Percentiles rank a stretch among this genome's conserved stretches.
Evolutionary conservation across 2,113 vertebrate genomes (phyloP).

Genomic region (Alectura lathami): DNA sequence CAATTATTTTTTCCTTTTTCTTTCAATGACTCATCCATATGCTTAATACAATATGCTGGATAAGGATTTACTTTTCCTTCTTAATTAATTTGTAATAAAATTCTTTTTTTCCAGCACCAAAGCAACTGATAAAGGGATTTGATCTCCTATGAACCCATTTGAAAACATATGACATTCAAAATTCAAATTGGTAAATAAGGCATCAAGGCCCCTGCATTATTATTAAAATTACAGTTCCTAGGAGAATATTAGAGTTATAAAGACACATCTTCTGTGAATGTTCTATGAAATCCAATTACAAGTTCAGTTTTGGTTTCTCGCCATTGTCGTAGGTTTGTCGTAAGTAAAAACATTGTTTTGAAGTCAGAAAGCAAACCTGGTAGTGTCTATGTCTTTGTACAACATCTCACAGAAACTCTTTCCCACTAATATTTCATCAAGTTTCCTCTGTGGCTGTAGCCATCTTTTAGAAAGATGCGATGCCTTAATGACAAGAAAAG

Average conservation of each 20-base stretch:
- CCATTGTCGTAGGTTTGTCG: neutral
- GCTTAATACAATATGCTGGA: neutral
- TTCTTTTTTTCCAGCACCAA: conserved; percentile 16
- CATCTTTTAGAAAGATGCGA: neutral
- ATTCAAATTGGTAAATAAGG: neutral
- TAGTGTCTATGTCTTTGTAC: neutral
- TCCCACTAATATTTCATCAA: neutral
- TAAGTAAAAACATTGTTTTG: neutral
- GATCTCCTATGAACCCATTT: neutral
- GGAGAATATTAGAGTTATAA: neutral
- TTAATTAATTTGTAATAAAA: neutral
- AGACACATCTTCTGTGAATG: neutral
- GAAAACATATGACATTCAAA: neutral
- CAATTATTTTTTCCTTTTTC: neutral
- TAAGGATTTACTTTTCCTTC: neutral
- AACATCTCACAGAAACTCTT: neutral
- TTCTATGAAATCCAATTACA: neutral
- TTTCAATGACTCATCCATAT: neutral
- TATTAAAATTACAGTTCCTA: neutral
- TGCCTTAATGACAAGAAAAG: neutral
- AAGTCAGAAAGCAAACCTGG: neutral
- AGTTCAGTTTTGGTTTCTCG: neutral
- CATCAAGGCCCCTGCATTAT: neutral
- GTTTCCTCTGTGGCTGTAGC: neutral
- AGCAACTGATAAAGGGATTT: neutral